Base-by-base conservation (phyloP, 2,797 vertebrate genomes). In the Danio albolineatus region DNA sequence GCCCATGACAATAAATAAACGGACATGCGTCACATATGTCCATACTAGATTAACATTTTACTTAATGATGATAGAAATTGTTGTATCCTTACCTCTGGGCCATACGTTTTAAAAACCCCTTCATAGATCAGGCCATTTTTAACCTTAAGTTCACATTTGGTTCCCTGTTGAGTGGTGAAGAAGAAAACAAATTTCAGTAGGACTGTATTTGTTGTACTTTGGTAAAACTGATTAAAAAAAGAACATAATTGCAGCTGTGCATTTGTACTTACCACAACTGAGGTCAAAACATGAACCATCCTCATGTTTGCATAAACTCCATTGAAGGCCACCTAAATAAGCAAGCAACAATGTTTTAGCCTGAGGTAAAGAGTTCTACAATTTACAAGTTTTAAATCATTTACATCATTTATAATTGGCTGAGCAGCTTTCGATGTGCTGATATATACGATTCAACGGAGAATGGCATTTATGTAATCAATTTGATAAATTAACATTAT, bases 301-400 rank as follows among this genome's bases (percentile, higher is more conserved):
- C 97, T 96, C 96, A 97, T 97, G 88, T 99, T 99, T 94, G 96
- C 97, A 96, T 99, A 99, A 91, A 99, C 97, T 87, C 98, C 98
- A 93, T 96, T 98, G 86, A 96, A 99, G 90, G 96, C 94, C 88
- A 98, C 95, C 98, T 99, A 89, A 82, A 85, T 28, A 83, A 81
- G 41, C 78, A 84, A 82, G 53, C 21, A 14, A 73, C 77, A 82
- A 67, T 69, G 86, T 57, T 86, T 78, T 81, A 79, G 1, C 51
- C 0, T 66, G 51, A 78, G 46, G 14, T 19, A 85, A 39, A 12
- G 4, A 10, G 51, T 56, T 44, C 80, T 43, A 17, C 0, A 36
- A 44, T 44, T 44, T 44, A 73, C 71, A 60, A 67, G 67, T n/a
- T n/a, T n/a, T n/a, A n/a, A n/a, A n/a, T n/a, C n/a, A n/a, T n/a